Evolutionary conservation across 2,888 invertebrate genomes (phyloP).

Genomic region (Spicauda simplicius): DNA sequence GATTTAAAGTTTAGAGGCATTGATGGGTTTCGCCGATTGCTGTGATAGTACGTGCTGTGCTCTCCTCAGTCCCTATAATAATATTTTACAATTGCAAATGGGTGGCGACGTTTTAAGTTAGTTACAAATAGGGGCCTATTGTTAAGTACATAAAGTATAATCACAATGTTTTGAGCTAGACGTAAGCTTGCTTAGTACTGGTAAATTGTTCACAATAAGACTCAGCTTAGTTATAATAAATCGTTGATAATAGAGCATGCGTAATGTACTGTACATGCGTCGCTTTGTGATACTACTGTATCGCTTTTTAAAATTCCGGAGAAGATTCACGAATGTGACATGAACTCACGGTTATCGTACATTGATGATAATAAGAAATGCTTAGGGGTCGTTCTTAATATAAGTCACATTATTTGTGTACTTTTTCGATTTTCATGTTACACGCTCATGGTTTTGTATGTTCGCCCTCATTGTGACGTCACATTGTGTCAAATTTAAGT

Average conservation of each 20-base stretch:
- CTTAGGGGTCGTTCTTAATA: not conserved
- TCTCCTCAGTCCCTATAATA: constrained; percentile 59
- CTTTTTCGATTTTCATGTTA: no score
- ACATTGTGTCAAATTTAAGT: no score
- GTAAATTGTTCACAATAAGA: constrained; percentile 56
- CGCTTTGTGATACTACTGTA: constrained; percentile 45
- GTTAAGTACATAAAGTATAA: constrained; percentile 61
- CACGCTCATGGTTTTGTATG: no score
- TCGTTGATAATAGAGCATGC: constrained; percentile 39
- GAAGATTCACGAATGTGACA: constrained; percentile 26
- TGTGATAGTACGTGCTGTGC: constrained; percentile 83
- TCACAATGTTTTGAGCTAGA: constrained; percentile 52
- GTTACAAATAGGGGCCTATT: constrained; percentile 63
- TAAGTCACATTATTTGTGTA: no score
- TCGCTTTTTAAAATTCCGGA: constrained; percentile 23
- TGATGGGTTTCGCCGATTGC: constrained; percentile 66
- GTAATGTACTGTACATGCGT: constrained; percentile 32
- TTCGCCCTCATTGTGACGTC: no score
- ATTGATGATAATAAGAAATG: constrained; percentile 3
- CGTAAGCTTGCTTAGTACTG: constrained; percentile 57
- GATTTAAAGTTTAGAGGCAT: constrained; percentile 51
- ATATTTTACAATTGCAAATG: constrained; percentile 37
- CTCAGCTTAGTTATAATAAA: constrained; percentile 40
- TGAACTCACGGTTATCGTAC: not conserved
- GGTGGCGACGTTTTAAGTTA: constrained; percentile 43